Base-by-base conservation (phyloP, 2,113 vertebrate species). In the Cinclus mexicanus region DNA sequence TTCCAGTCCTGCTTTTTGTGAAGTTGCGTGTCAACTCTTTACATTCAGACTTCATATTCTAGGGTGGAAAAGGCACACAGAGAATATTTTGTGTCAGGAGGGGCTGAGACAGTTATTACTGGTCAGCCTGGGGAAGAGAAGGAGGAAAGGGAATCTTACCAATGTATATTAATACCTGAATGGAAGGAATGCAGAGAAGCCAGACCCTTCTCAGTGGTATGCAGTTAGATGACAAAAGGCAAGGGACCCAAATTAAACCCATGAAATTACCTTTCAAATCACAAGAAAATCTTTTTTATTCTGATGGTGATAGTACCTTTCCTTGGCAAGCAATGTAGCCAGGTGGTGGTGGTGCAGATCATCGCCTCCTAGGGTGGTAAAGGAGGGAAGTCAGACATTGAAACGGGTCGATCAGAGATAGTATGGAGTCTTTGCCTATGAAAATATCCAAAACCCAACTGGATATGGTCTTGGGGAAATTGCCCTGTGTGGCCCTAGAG, bases 281-380 rank as follows among this genome's bases (percentile, higher is more conserved):
- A 0, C 20, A 37, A 42, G 72, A 72, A 57, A 57, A 42, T 15
- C 0, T 31, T 14, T 39, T 76, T 72, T 65, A 19, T 14, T 44
- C 10, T 64, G 9, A 15, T 35, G 10, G 9, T 72, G 21, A 2
- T 41, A 35, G 55, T n/a, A 61, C 17, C n/a, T 68, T 76, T 47
- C 29, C 39, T 47, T 76, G n/a, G 29, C 19, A 7, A 68, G 39
- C 33, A 46, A 35, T 0, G 0, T 68, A 12, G 39, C 53, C 24
- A 22, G 28, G 39, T 53, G 28, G 22, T 82, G 61, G 16, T 41
- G 29, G 29, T 55, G 13, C 47, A 89, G 41, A 26, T 35, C 6
- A 53, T 7, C 10, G 24, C 24, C 21, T 39, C 13, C 16, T 20
- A 22, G 14, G 12, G 6, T 55, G 18, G 11, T 26, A 35, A n/a